phyloP scores from a whole-genome alignment of 2,797 vertebrate species.

The Neostethus bicornis region DNA sequence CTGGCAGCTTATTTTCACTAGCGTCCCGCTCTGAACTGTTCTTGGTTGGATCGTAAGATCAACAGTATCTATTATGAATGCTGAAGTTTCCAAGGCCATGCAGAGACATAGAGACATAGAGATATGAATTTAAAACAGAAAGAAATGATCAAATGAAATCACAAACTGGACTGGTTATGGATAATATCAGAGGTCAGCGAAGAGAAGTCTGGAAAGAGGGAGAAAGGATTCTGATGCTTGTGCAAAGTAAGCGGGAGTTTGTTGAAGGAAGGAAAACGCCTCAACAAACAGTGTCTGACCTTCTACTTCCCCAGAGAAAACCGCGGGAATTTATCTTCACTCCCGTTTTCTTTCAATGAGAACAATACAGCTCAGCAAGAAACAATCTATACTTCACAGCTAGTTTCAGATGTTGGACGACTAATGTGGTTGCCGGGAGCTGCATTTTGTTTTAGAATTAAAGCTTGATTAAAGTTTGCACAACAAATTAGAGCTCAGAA shows the following conservation, averaged over 20 bases:
- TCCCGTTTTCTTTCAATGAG: conserved; percentile 21
- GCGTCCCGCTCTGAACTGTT: conserved; percentile 63
- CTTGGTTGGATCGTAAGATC: conserved; percentile 58
- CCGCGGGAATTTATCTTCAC: conserved; percentile 46
- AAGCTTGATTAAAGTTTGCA: not conserved
- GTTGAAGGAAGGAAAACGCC: conserved; percentile 57
- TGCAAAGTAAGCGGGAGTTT: conserved; percentile 33
- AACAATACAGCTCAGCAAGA: conserved; percentile 30
- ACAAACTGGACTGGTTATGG: not conserved
- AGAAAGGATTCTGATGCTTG: conserved; percentile 10
- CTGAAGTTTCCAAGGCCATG: conserved; percentile 45
- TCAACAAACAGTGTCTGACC: conserved; percentile 52
- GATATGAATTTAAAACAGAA: conserved; percentile 3
- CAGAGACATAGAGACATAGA: conserved; percentile 26
- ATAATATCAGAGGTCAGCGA: too few relatives aligned
- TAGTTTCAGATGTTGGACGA: not conserved
- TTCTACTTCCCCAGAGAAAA: conserved; percentile 21
- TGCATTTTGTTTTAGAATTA: not conserved
- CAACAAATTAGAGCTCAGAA: not conserved
- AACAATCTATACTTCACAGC: conserved; percentile 33
- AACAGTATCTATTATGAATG: conserved; percentile 69
- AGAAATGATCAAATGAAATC: conserved; percentile 13
- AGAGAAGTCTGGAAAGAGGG: conserved; percentile 28
- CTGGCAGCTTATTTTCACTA: conserved; percentile 61
- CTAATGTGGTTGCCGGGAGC: not conserved